A percentile compares a stretch with the other conserved stretches of the same genome.
Conservation (phyloP, 2,797 vertebrate genomes). For the Avahi laniger region DNA sequence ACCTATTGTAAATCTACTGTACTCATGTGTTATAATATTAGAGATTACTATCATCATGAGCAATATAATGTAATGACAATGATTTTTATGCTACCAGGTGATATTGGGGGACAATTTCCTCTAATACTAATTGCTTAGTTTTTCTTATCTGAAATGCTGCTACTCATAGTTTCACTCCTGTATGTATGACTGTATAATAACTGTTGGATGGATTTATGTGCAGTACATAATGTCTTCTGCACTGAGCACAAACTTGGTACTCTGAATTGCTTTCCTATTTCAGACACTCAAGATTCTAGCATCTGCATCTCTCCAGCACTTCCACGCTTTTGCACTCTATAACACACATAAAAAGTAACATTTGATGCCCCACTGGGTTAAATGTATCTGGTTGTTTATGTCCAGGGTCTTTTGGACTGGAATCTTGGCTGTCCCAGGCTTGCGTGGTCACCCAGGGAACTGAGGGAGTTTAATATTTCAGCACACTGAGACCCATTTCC, state of each 20-base stretch:
- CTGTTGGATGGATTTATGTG: background rate
- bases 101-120: conserved; percentile 5
- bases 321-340: background rate
- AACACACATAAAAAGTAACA: conserved; percentile 18
- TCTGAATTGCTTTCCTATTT: background rate
- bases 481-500: background rate
- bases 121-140: background rate
- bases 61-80: conserved; percentile 12
- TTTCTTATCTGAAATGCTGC: conserved; percentile 28
- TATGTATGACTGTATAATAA: background rate
- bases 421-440: background rate
- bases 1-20: background rate
- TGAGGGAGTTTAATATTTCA: background rate
- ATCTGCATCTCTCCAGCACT: background rate
- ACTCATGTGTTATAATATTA: background rate
- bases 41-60: background rate
- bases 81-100: conserved; percentile 19
- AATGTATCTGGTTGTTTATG: background rate
- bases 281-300: background rate
- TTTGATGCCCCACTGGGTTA: background rate
- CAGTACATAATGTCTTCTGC: background rate
- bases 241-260: background rate
- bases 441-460: background rate
- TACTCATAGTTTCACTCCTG: background rate
- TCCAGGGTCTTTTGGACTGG: background rate